A percentile compares a stretch with the other conserved stretches of the same genome.
These are phyloP conservation scores for Unio pictorum DNA, from an alignment of 2,888 invertebrate genomes.

Conservation along the genomic window DNA sequence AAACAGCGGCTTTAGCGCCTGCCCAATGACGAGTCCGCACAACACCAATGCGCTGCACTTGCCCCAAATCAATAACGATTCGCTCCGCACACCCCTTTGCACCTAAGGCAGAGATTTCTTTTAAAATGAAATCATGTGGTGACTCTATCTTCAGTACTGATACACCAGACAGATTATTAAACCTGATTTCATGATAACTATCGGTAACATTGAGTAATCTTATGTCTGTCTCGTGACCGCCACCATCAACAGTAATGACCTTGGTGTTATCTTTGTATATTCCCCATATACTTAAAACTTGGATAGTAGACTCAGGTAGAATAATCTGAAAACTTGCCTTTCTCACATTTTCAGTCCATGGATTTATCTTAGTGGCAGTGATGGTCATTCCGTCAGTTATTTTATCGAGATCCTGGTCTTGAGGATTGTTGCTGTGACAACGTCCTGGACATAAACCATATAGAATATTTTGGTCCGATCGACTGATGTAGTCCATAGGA, in stretches of 20 bases:
- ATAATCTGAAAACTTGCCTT: slow-evolving; percentile 13
- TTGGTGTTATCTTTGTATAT: slow-evolving; percentile 18
- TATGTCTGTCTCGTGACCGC: slow-evolving; percentile 7
- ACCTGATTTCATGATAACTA: slow-evolving; percentile 19
- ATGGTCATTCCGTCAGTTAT: slow-evolving; percentile 37
- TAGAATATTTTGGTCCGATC: slow-evolving; percentile 38
- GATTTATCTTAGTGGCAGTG: slow-evolving; percentile 15
- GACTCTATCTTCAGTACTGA: slow-evolving; percentile 22
- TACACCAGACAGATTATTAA: slow-evolving; percentile 11
- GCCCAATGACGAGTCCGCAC: slow-evolving; percentile 45
- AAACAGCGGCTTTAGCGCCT: slow-evolving; percentile 24
- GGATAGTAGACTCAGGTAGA: slow-evolving; percentile 13
- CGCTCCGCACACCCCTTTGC: slow-evolving; percentile 30
- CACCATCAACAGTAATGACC: slow-evolving; percentile 3
- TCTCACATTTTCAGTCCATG: slow-evolving; percentile 6
- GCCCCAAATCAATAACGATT: slow-evolving; percentile 36
- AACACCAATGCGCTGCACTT: slow-evolving; percentile 18
- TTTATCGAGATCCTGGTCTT: slow-evolving; percentile 8
- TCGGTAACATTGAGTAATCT: slow-evolving; percentile 11
- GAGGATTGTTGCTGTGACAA: slow-evolving; percentile 17
- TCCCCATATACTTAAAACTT: slow-evolving; percentile 31
- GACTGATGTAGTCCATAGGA: slow-evolving; percentile 32
- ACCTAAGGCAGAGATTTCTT: slow-evolving; percentile 38
- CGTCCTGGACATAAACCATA: slow-evolving; percentile 21
- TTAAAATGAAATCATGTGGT: slow-evolving; percentile 19